phyloP scores from a whole-genome alignment of 2,113 vertebrate genomes.

The Lophura nycthemera region DNA sequence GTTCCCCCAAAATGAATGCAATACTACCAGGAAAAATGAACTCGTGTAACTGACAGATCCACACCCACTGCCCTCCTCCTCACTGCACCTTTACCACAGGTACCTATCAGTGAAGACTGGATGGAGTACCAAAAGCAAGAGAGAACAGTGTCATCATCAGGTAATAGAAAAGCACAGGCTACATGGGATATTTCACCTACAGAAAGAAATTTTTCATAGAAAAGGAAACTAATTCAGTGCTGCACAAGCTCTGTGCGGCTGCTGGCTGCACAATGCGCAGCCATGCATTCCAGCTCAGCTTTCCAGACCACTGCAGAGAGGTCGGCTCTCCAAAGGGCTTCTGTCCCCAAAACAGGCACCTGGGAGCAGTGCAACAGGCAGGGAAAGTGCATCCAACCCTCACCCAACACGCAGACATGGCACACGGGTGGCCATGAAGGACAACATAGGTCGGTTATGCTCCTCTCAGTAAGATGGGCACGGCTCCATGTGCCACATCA shows the following conservation, averaged over 20 bases:
- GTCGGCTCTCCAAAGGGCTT: neutral
- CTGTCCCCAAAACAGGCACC: neutral
- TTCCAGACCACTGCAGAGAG: neutral
- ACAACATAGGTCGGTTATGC: neutral
- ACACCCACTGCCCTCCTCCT: neutral
- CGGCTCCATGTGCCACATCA: fast-evolving
- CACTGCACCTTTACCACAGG: neutral
- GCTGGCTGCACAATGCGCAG: neutral
- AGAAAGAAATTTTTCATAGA: neutral
- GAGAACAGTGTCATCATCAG: neutral
- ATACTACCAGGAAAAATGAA: neutral
- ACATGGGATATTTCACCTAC: neutral
- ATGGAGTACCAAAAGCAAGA: neutral
- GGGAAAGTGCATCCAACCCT: neutral
- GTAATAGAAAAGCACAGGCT: neutral
- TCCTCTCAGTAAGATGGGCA: fast-evolving
- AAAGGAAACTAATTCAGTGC: neutral
- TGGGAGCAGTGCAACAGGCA: neutral
- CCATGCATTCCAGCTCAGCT: neutral
- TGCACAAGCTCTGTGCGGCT: neutral
- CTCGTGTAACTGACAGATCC: neutral
- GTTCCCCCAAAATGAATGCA: neutral
- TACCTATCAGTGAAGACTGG: neutral
- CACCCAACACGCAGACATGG: neutral
- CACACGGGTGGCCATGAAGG: fast-evolving